A percentile compares a stretch with the other conserved stretches of the same genome.
Conservation (phyloP, 2,797 vertebrate genomes). For the Carapus acus region DNA sequence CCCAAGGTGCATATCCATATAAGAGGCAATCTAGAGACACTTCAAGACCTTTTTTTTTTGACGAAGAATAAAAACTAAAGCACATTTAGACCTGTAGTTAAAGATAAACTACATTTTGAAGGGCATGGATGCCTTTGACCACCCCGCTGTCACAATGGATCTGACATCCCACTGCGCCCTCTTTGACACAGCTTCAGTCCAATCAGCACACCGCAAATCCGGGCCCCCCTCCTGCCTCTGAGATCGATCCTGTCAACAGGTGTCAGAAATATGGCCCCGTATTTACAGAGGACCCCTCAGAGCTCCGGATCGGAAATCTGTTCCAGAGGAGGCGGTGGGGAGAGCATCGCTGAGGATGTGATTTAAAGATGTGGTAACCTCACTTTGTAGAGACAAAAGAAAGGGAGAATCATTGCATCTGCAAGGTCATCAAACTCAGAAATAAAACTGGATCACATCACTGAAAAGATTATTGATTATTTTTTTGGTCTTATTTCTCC, state of each 20-base stretch:
- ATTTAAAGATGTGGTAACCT: slow-evolving; percentile 55
- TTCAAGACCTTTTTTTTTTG: no score
- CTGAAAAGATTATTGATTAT: no score
- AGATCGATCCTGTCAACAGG: slow-evolving; percentile 62
- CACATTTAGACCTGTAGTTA: slow-evolving; percentile 21
- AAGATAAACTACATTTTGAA: slow-evolving; percentile 54
- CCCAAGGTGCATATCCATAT: no score
- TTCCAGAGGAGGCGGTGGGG: slow-evolving; percentile 37
- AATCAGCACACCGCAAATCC: slow-evolving; percentile 57
- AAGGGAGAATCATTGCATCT: slow-evolving; percentile 25
- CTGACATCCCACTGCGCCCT: slow-evolving; percentile 53
- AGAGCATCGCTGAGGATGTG: slow-evolving; percentile 35
- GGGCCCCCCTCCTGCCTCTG: slow-evolving; percentile 45
- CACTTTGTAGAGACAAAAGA: slow-evolving; percentile 25
- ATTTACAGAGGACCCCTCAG: slow-evolving; percentile 46
- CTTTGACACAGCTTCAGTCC: slow-evolving; percentile 56
- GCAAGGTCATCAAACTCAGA: slow-evolving; percentile 1
- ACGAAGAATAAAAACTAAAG: slow-evolving; percentile 10
- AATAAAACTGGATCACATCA: no score
- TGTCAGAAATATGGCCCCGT: slow-evolving; percentile 51
- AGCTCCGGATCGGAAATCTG: slow-evolving; percentile 55
- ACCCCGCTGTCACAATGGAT: slow-evolving; percentile 54
- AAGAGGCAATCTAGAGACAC: no score
- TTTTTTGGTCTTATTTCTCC: no score
- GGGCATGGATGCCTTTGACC: slow-evolving; percentile 51